Percentiles rank a stretch among this genome's conserved stretches.
Conservation (phyloP, 2,113 vertebrate genomes). For the Monarcha castaneiventris region DNA sequence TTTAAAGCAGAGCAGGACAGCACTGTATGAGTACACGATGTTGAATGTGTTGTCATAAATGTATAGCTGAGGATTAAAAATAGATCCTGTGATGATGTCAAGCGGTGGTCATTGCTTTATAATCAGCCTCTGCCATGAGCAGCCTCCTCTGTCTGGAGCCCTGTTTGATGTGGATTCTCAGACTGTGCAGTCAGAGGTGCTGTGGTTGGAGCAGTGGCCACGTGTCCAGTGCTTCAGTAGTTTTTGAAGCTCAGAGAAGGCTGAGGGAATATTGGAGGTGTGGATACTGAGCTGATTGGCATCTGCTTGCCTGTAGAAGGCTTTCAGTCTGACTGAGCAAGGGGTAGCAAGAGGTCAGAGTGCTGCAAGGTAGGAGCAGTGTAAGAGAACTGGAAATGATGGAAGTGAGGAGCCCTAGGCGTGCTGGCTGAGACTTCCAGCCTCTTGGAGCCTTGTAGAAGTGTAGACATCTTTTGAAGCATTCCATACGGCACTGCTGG, state of each 20-base stretch:
- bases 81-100: background rate
- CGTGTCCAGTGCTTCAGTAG: fast-evolving
- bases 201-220: background rate
- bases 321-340: background rate
- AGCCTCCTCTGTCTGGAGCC: background rate
- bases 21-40: background rate
- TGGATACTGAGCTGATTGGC: background rate
- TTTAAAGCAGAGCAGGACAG: background rate
- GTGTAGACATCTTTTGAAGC: background rate
- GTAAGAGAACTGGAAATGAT: background rate
- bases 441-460: background rate
- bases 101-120: background rate
- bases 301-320: background rate
- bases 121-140: background rate
- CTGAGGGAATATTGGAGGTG: background rate
- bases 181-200: background rate
- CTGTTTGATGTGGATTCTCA: background rate
- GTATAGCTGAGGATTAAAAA: fast-evolving
- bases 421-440: background rate
- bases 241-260: background rate
- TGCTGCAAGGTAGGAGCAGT: background rate
- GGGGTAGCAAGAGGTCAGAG: background rate
- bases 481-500: background rate
- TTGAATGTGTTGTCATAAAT: background rate
- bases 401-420: background rate